These are phyloP conservation scores for Gonocerus acuteangulatus DNA, from an alignment of 2,888 invertebrate species.

Conservation along the genomic window DNA sequence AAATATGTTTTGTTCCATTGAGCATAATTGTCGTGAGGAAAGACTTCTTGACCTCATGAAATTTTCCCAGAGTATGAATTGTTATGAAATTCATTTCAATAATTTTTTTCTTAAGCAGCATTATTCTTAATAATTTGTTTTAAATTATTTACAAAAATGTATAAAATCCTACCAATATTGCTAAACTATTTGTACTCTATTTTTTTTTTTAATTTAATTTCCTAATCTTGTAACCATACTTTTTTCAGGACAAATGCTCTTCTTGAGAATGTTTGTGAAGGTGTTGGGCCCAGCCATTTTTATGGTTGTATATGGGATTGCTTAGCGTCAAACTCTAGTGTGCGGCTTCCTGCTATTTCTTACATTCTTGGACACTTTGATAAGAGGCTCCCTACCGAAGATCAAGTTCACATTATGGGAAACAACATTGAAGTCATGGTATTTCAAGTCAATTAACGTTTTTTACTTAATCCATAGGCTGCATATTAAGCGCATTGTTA, in stretches of 20 bases:
- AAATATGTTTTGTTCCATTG: too few species aligned
- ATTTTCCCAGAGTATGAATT: too few species aligned
- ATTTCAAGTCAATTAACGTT: too few species aligned
- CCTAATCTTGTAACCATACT: not conserved
- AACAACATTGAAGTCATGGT: constrained; percentile 77
- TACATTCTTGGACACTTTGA: constrained; percentile 74
- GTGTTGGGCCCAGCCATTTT: constrained; percentile 69
- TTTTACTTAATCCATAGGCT: not conserved
- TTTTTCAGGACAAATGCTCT: constrained; percentile 52
- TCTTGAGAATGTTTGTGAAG: constrained; percentile 63
- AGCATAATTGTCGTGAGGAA: too few species aligned
- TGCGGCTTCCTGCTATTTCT: constrained; percentile 72
- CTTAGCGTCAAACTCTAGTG: constrained; percentile 68
- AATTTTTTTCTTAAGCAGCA: too few species aligned
- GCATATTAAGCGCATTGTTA: too few species aligned
- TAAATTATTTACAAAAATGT: too few species aligned
- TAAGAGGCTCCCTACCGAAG: constrained; percentile 66
- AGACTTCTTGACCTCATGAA: too few species aligned
- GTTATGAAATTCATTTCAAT: too few species aligned
- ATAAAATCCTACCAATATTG: too few species aligned
- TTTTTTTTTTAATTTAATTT: not conserved
- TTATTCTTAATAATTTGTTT: too few species aligned
- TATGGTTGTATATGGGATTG: constrained; percentile 85
- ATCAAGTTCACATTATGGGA: constrained; percentile 75
- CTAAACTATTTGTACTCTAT: too few species aligned